phyloP scores from a whole-genome alignment of 1,140 invertebrate genomes.

The Spodoptera litura region DNA sequence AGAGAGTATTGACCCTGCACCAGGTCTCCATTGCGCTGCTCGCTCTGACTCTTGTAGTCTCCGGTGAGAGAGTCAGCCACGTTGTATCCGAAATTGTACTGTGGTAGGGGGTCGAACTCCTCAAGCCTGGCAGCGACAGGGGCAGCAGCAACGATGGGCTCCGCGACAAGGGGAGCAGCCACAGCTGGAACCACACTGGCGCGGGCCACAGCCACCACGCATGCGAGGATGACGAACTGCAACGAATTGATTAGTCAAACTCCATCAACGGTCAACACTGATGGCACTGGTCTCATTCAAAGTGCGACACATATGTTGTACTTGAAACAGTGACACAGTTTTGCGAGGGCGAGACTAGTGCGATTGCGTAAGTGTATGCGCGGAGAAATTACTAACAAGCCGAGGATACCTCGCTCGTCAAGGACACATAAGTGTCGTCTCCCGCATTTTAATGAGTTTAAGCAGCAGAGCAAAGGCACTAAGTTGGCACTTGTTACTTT shows the following conservation, averaged over 20 bases:
- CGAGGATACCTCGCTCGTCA: constrained; percentile 65
- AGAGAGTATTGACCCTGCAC: constrained; percentile 88
- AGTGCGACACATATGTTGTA: constrained; percentile 64
- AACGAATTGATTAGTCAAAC: constrained; percentile 47
- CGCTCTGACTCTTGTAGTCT: constrained; percentile 83
- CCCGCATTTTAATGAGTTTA: constrained; percentile 65
- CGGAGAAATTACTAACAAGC: constrained; percentile 79
- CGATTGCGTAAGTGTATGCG: constrained; percentile 72
- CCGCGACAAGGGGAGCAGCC: constrained; percentile 69
- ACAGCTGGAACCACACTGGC: constrained; percentile 64
- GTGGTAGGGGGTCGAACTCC: constrained; percentile 87
- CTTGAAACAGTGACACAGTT: constrained; percentile 83
- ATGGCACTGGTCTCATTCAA: constrained; percentile 41
- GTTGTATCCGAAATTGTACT: constrained; percentile 89
- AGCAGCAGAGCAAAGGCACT: not conserved
- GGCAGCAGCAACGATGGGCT: constrained; percentile 75
- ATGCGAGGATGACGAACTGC: constrained; percentile 73
- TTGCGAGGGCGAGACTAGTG: constrained; percentile 73
- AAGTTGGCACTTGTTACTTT: not conserved
- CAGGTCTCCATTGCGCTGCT: constrained; percentile 87
- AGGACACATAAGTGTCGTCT: constrained; percentile 65
- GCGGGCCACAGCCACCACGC: constrained; percentile 69
- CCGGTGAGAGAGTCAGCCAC: constrained; percentile 87
- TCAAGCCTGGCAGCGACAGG: constrained; percentile 74
- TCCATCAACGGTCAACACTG: constrained; percentile 15